Percentiles rank a stretch among this genome's conserved stretches.
Evolutionary conservation across 2,888 invertebrate genomes (phyloP).

Genomic region (Drosophila vallismaia): DNA sequence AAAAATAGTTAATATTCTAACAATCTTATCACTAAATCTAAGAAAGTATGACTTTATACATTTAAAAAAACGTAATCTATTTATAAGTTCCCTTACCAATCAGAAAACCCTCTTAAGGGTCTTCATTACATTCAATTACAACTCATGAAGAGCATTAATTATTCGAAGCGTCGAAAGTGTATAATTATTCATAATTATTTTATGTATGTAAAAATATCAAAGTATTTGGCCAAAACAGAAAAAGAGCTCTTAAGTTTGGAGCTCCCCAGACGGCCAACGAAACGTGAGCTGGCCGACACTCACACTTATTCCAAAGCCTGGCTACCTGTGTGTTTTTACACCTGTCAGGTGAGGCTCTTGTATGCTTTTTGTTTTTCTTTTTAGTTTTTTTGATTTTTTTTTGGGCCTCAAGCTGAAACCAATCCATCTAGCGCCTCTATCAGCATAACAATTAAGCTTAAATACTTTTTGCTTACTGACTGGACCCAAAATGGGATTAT

Average conservation of each 20-base stretch:
- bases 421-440: constrained; percentile 79
- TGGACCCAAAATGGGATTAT: constrained; percentile 73
- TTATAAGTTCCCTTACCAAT: too few species aligned
- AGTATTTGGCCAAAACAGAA: constrained; percentile 57
- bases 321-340: constrained; percentile 56
- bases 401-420: constrained; percentile 60
- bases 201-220: constrained; percentile 34
- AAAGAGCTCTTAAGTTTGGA: constrained; percentile 48
- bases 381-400: constrained; percentile 9
- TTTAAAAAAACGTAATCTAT: too few species aligned
- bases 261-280: constrained; percentile 60
- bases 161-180: constrained; percentile 7
- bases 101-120: not conserved
- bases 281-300: constrained; percentile 69
- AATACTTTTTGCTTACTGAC: constrained; percentile 60
- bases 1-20: too few species aligned
- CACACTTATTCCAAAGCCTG: constrained; percentile 35
- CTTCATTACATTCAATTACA: constrained; percentile 8
- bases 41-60: too few species aligned
- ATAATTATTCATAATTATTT: constrained; percentile 30
- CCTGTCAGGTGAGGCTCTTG: constrained; percentile 73
- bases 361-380: constrained; percentile 22
- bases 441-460: constrained; percentile 79
- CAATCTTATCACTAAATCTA: too few species aligned
- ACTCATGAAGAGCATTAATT: constrained; percentile 16